Base-by-base conservation (phyloP, 2,888 invertebrate species). In the Phalangium opilio region DNA sequence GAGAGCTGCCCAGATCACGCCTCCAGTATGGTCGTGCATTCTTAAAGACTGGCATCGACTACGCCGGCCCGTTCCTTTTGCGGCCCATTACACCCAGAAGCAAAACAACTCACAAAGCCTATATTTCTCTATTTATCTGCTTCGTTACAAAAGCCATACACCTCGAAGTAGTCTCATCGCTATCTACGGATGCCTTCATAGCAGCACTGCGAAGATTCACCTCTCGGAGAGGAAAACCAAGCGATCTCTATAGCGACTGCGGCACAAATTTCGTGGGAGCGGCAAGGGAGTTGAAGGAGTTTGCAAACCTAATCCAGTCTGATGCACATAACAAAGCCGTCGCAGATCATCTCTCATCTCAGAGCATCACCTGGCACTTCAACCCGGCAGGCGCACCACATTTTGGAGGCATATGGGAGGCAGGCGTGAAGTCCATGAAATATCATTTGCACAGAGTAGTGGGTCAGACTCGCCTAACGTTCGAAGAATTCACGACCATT, bases 371-470 rank as follows among this genome's bases (percentile, higher is more conserved):
- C 3, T 66, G 63, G 63, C 55, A 62, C 32, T 67, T 64, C 43
- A 61, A 56, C 15, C 62, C 63, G 3, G 60, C 63, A 3, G 48
- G 48, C 19, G 55, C 61, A 3, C 61, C 63, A 1, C 61, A 65
- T 44, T 61, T 61, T 39, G 62, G 64, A 2, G 63, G 63, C 2
- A 43, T 63, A 3, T 64, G 62, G 60, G 63, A 65, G 48, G 59
- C 61, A 1, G 60, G 58, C 3, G 61, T 65, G 0, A 62, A 63
- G 41, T 59, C 59, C 0, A 50, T 58, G 1, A 66, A 65, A 50
- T 55, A 51, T 47, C 62, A 63, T 48, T 42, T 64, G 1, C 53
- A 53, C 15, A 48, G 60, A 17, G 52, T 60, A 2, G 42, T 63
- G 3, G 59, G 59, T 1, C 51, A 57, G 2, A 36, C 53, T n/a